Base-by-base conservation (phyloP, 2,113 vertebrate species). In the Octodon degus region DNA sequence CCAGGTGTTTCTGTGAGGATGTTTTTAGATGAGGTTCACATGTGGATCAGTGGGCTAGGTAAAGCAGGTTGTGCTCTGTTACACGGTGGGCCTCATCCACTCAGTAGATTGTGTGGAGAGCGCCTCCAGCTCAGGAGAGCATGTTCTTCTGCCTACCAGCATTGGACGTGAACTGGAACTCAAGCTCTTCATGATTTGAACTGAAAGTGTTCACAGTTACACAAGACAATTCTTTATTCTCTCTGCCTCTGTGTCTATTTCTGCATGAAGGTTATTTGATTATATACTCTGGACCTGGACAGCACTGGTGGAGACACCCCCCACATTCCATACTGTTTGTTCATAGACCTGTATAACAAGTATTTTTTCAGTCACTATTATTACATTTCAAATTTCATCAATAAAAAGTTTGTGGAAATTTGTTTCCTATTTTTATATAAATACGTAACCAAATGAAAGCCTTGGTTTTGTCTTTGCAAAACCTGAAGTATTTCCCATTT, bases 311-410 rank as follows among this genome's bases (percentile, higher is more conserved):
- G 72, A 37, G 34, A 72, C 0, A 43, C 2, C 5, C 9, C 19
- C 1, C 9, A 40, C 19, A 93, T 90, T 92, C 7, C 3, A 47
- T 62, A 92, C 32, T 93, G 90, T 77, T 90, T 37, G 63, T 70
- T 96, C 62, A n/a, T 43, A 92, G 55, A 77, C 1, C 47, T 58
- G 1, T 70, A 60, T 74, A 86, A 79, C 17, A 86, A 58, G 40
- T 58, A 58, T 90, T 37, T 77, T 55, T 16, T 70, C 47, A 85
- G 53, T 65, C 70, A 60, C 34, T 95, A 27, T 77, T 90, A 70
- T 13, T 32, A 50, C 62, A 72, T 43, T 94, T 90, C 65, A 5
- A 90, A 91, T 53, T 86, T 90, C 19, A 87, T 89, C 55, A 90
- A 40, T 83, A 81, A 91, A 90, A 83, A 8, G 60, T 43, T 27